A percentile compares a stretch with the other conserved stretches of the same genome.
Evolutionary conservation across 2,113 vertebrate genomes (phyloP).

Genomic region (Daphoenositta chrysoptera): DNA sequence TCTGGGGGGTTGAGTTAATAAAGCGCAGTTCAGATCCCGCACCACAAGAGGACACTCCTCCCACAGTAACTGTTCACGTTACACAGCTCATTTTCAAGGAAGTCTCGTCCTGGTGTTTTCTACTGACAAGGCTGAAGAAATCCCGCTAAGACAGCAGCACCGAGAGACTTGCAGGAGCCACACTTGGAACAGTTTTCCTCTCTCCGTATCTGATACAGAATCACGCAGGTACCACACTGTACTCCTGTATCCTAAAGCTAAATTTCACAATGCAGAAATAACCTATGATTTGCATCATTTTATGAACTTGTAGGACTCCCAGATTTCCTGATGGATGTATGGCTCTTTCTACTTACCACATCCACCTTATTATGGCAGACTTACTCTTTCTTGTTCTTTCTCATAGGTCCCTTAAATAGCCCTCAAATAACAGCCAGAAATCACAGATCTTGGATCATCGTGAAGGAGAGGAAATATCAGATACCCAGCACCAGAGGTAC

Average conservation of each 20-base stretch:
- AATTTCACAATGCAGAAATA: neutral
- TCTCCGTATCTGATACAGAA: neutral
- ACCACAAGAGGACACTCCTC: slow-evolving; percentile 53
- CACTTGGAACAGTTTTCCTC: neutral
- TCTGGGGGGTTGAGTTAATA: slow-evolving; percentile 53
- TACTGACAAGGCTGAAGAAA: neutral
- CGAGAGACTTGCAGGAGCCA: neutral
- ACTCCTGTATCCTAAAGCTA: neutral
- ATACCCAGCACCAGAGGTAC: neutral
- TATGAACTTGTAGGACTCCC: neutral
- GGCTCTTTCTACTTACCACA: neutral
- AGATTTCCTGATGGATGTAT: neutral
- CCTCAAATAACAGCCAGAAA: neutral
- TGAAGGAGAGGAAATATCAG: neutral
- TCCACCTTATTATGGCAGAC: neutral
- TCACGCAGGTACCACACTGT: neutral
- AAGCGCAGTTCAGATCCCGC: slow-evolving; percentile 31
- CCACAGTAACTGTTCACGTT: neutral
- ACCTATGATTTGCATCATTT: neutral
- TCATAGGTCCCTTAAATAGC: neutral
- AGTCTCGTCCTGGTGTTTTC: neutral
- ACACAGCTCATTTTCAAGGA: neutral
- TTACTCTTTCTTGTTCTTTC: neutral
- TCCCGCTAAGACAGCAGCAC: neutral
- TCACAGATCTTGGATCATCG: neutral